phyloP scores from a whole-genome alignment of 2,888 invertebrate genomes.

The Pantelozetes paolii region DNA sequence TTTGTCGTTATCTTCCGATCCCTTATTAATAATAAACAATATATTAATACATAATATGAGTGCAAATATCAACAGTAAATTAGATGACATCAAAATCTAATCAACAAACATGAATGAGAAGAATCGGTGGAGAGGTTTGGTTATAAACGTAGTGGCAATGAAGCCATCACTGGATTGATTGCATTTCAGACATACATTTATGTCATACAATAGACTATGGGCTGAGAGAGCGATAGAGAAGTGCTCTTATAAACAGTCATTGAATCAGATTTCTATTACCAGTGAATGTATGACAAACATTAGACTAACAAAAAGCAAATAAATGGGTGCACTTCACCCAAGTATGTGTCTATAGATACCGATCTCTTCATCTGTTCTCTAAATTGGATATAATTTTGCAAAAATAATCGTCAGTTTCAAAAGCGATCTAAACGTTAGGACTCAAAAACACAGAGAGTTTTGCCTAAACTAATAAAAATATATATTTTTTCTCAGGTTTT shows the following conservation, averaged over 20 bases:
- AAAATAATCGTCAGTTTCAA: neutral
- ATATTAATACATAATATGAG: neutral
- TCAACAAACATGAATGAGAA: constrained; percentile 31
- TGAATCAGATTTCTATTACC: constrained; percentile 33
- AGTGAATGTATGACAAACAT: constrained; percentile 35
- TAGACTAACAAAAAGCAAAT: constrained; percentile 37
- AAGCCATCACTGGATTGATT: constrained; percentile 24
- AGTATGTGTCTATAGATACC: neutral
- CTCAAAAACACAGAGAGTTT: neutral
- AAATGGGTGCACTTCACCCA: constrained; percentile 32
- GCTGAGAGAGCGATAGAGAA: neutral
- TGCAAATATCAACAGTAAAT: constrained; percentile 14
- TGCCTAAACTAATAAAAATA: neutral
- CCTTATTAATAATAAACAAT: neutral
- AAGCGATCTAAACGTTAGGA: neutral
- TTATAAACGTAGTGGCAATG: constrained; percentile 30
- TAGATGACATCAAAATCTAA: constrained; percentile 32
- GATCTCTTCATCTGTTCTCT: neutral
- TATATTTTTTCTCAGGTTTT: constrained; percentile 4
- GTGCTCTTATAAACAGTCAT: constrained; percentile 37
- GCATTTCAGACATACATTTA: constrained; percentile 27
- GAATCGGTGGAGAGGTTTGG: neutral
- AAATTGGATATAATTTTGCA: neutral
- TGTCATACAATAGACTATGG: constrained; percentile 30
- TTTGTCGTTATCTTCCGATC: neutral